Evolutionary conservation across 2,113 vertebrate genomes (phyloP).

Genomic region (Reinhardtius hippoglossoides): DNA sequence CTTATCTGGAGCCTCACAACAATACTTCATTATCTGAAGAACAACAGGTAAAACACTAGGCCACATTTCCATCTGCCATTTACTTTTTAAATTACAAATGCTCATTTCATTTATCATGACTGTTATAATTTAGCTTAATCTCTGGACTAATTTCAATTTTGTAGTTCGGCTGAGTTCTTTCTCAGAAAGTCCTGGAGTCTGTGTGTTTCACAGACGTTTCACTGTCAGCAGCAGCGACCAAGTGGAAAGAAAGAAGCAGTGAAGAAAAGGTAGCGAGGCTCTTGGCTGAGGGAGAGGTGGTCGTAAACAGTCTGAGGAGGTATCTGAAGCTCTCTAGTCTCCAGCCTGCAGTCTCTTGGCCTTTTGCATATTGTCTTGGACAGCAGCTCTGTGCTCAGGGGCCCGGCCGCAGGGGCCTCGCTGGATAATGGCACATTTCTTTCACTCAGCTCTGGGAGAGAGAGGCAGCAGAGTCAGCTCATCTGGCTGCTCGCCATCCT

Average conservation of each 20-base stretch:
- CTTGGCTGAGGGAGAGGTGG: constrained; percentile 33
- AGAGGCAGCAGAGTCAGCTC: constrained; percentile 43
- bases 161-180: not conserved
- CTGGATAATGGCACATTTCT: constrained; percentile 73
- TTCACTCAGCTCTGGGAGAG: constrained; percentile 42
- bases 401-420: constrained; percentile 25
- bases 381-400: constrained; percentile 31
- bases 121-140: not conserved
- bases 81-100: too few species aligned
- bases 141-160: not conserved
- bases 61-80: too few species aligned
- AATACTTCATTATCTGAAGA: too few species aligned
- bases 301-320: constrained; percentile 54
- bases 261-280: constrained; percentile 23
- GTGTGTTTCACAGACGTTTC: constrained; percentile 8
- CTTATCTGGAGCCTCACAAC: too few species aligned
- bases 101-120: not conserved
- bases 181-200: not conserved
- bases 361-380: constrained; percentile 54
- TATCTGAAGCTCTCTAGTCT: constrained; percentile 29
- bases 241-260: constrained; percentile 37
- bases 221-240: not conserved
- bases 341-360: constrained; percentile 57
- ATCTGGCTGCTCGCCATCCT: constrained; percentile 71
- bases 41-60: too few species aligned